Evolutionary conservation across 2,888 invertebrate genomes (phyloP).

Genomic region (Euplexia lucipara): DNA sequence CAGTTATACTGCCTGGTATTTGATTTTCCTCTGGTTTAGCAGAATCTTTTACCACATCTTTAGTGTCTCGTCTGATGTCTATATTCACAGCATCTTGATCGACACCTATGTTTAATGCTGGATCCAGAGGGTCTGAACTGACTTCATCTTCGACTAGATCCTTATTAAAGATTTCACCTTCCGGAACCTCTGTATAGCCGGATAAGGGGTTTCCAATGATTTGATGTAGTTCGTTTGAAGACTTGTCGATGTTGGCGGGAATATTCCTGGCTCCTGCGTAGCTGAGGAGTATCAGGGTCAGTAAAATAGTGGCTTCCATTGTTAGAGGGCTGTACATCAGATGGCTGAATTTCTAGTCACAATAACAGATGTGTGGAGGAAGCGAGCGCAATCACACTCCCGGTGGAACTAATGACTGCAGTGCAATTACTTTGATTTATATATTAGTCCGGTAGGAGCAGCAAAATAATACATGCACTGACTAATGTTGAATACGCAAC

Average conservation of each 20-base stretch:
- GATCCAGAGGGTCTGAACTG: not conserved
- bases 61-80: not conserved
- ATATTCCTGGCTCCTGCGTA: slow-evolving; percentile 27
- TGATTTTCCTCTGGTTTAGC: not conserved
- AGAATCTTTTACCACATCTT: too few relatives aligned
- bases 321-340: slow-evolving; percentile 30
- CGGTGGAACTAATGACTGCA: slow-evolving; percentile 16
- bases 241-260: not conserved
- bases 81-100: not conserved
- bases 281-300: slow-evolving; percentile 25
- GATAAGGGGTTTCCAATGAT: not conserved
- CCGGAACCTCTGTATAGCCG: not conserved
- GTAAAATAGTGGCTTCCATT: slow-evolving; percentile 20
- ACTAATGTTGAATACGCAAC: too few relatives aligned
- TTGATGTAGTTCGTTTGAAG: not conserved
- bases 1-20: too few relatives aligned
- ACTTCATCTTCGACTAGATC: not conserved
- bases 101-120: too few relatives aligned
- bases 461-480: too few relatives aligned
- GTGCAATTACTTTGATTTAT: slow-evolving; percentile 6
- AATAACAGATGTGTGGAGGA: slow-evolving; percentile 7
- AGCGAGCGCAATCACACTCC: not conserved
- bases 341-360: slow-evolving; percentile 18
- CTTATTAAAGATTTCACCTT: not conserved
- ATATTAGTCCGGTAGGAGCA: not conserved